Conservation (phyloP, 1,140 invertebrate species). For the Leptonema lineaticorne region DNA sequence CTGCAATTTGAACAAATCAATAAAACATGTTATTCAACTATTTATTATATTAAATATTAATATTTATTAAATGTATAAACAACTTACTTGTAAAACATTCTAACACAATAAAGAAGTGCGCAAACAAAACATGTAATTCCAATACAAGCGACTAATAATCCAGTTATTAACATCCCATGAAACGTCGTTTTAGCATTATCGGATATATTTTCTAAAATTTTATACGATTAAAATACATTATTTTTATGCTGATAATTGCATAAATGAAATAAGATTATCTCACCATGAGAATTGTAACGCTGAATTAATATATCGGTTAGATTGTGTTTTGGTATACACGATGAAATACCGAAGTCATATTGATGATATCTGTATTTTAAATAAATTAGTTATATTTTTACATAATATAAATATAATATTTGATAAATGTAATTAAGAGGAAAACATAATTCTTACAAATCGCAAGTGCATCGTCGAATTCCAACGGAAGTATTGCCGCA, state of each 20-base stretch:
- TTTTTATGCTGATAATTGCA: background rate
- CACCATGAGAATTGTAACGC: constrained; percentile 29
- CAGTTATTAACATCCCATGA: background rate
- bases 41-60: background rate
- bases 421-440: background rate
- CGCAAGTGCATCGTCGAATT: constrained; percentile 29
- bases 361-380: constrained; percentile 21
- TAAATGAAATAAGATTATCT: background rate
- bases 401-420: background rate
- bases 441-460: constrained; percentile 28
- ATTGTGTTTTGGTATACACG: constrained; percentile 30
- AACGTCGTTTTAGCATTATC: background rate
- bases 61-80: background rate
- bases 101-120: constrained; percentile 2
- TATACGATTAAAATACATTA: background rate
- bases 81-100: background rate
- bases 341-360: constrained; percentile 17
- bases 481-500: constrained; percentile 15
- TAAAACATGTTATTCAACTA: background rate
- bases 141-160: background rate
- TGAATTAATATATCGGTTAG: constrained; percentile 29
- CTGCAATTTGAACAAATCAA: background rate
- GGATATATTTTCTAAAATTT: background rate
- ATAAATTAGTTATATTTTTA: background rate
- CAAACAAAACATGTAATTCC: background rate